Evolutionary conservation across 2,113 vertebrate genomes (phyloP), one percentile per base, ranked within the genome.

Genomic region (Pseudorectes ferrugineus): DNA sequence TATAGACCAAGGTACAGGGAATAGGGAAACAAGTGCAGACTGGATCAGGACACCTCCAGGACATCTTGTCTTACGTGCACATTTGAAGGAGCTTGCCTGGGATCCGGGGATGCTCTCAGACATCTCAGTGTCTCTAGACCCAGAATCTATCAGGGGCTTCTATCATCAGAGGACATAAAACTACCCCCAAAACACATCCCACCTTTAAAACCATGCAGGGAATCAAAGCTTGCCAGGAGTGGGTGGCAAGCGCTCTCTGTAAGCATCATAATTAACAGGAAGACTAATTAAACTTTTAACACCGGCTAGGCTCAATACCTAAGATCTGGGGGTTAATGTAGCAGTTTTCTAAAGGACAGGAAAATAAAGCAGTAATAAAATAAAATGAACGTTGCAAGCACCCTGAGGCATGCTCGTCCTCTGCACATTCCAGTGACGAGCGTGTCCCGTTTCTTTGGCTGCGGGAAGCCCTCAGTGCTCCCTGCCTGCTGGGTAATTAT

Each of bases 231-330:
- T 48, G 29, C 33, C 66, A 66, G 87, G 54, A 31, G 38, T 28
- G 66, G n/a, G 38, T 65, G 54, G 70, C 40, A 91, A 82, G 19
- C 0, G 0, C 42, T 66, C 29, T 58, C 66, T 72, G 80, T 42
- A 85, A 89, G 77, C 77, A 65, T 17, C 58, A 26, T 57, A 82
- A 89, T 93, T 94, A 93, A 54, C 62, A 58, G n/a, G 22, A 72
- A 92, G 49, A 72, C 62, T 52, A 92, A 95, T 89, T 95, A 91
- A 95, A 91, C 93, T 85, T 91, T 89, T 81, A 91, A 89, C 84
- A 92, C 66, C 0, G 0, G 36, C 74, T 75, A 91, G 83, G 77
- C 76, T 89, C 73, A 57, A 19, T 92, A 71, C 38, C 73, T 55
- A 55, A 84, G 84, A 92, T 92, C 73, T 65, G 35, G 70, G 68